A percentile compares a stretch with the other conserved stretches of the same genome.
Conservation (phyloP, 2,113 vertebrate species). For the Talpa occidentalis region DNA sequence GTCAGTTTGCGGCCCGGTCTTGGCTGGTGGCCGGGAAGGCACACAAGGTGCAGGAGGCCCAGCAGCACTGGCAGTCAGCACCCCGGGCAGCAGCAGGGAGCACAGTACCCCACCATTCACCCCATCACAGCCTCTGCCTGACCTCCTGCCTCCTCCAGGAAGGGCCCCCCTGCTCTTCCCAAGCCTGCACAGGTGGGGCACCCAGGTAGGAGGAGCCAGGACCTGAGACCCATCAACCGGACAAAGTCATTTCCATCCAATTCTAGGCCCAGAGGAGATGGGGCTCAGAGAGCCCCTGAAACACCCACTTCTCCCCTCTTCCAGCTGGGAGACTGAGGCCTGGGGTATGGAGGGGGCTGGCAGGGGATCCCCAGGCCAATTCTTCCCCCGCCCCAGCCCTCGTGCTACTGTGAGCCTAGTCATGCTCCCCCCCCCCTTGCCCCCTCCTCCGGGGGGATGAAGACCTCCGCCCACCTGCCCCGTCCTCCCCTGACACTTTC, state of each 20-base stretch:
- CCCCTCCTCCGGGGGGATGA: neutral
- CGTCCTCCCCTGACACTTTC: neutral
- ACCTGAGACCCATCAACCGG: neutral
- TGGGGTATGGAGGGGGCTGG: too few relatives aligned
- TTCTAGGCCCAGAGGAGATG: neutral
- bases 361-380: neutral
- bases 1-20: too few relatives aligned
- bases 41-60: too few relatives aligned
- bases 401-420: neutral
- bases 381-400: too few relatives aligned
- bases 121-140: neutral
- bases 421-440: neutral
- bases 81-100: neutral
- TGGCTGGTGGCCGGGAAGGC: neutral
- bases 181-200: neutral
- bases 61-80: neutral
- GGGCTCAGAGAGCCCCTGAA: neutral
- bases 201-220: neutral
- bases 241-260: neutral
- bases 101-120: neutral
- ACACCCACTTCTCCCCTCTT: neutral
- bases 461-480: neutral
- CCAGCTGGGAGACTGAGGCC: neutral
- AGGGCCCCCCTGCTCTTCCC: neutral
- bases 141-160: neutral